Evolutionary conservation across 2,113 vertebrate genomes (phyloP).

Genomic region (Scolopax mira): DNA sequence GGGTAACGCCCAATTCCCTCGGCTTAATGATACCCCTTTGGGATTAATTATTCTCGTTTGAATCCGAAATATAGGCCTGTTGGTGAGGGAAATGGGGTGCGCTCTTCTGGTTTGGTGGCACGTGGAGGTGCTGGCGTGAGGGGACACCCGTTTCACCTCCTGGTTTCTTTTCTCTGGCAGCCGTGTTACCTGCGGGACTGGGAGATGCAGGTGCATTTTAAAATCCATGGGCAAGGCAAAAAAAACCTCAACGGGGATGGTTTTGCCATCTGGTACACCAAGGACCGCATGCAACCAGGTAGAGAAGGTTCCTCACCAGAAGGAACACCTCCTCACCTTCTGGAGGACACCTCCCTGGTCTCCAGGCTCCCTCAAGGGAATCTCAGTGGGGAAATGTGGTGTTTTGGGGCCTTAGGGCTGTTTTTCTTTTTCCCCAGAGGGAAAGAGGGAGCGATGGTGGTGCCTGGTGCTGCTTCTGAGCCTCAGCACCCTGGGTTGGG

Average conservation of each 20-base stretch:
- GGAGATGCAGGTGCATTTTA: conserved; percentile 98
- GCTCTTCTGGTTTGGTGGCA: fast-evolving
- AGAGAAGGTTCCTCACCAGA: too few species aligned
- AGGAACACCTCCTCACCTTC: too few species aligned
- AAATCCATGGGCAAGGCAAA: conserved; percentile 93
- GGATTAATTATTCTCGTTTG: not conserved
- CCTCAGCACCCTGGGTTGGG: not conserved
- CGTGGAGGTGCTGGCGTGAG: fast-evolving
- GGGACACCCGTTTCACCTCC: fast-evolving
- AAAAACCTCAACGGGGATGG: conserved; percentile 96
- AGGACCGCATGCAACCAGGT: conserved; percentile 94
- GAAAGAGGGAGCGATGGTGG: fast-evolving
- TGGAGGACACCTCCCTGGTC: not conserved
- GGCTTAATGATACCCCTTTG: not conserved
- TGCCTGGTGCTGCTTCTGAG: fast-evolving
- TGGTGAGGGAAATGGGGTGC: fast-evolving
- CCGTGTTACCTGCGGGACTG: conserved; percentile 93
- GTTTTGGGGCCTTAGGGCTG: not conserved
- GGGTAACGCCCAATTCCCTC: not conserved
- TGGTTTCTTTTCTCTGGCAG: conserved; percentile 47
- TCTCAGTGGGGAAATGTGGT: fast-evolving
- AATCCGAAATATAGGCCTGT: not conserved
- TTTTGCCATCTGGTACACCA: conserved; percentile 94
- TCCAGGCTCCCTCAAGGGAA: fast-evolving
- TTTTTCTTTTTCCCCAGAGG: fast-evolving